These are phyloP conservation scores for Numida meleagris DNA, from an alignment of 2,113 vertebrate genomes.

Conservation along the genomic window DNA sequence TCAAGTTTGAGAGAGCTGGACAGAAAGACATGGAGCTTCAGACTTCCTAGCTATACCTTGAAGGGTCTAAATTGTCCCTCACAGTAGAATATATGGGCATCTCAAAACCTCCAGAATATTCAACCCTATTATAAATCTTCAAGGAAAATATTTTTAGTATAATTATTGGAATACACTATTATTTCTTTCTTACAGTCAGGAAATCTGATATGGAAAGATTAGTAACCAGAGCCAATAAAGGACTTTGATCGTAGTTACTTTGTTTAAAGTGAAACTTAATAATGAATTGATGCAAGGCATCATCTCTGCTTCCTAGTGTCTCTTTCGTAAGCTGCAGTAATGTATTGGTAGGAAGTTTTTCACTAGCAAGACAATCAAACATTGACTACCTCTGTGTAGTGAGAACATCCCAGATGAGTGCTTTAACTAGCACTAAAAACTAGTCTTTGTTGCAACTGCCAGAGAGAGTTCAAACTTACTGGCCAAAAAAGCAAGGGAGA, in stretches of 20 bases:
- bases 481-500: not conserved
- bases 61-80: not conserved
- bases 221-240: not conserved
- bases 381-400: not conserved
- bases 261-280: not conserved
- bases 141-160: not conserved
- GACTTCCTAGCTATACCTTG: not conserved
- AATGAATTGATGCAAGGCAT: not conserved
- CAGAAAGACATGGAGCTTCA: not conserved
- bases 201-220: not conserved
- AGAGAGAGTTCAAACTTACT: not conserved
- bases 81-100: not conserved
- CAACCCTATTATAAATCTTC: not conserved
- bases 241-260: not conserved
- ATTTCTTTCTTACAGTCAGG: not conserved
- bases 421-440: not conserved
- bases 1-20: not conserved
- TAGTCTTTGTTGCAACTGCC: not conserved
- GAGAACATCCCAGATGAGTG: not conserved
- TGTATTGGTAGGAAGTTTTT: not conserved
- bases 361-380: not conserved
- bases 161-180: not conserved
- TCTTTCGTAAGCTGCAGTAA: not conserved
- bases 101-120: not conserved
- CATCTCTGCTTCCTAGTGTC: not conserved